Conservation (phyloP, 2,797 vertebrate genomes). For the Gallirallus australis region DNA sequence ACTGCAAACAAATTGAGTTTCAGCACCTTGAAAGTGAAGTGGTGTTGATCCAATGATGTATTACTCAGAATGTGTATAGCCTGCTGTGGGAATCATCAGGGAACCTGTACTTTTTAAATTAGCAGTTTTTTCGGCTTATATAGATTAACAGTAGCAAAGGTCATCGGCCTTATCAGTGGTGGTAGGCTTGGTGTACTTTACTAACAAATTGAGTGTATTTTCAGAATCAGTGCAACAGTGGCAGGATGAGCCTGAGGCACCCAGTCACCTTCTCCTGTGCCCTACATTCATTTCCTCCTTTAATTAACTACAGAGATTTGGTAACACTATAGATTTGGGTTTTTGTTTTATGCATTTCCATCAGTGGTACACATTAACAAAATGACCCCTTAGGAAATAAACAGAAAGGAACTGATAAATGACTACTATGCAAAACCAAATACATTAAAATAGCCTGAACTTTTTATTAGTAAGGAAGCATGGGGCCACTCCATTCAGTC, state of each 20-base stretch:
- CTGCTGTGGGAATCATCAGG: constrained; percentile 13
- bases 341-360: neutral
- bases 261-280: constrained; percentile 21
- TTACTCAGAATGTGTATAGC: neutral
- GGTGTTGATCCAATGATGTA: constrained; percentile 19
- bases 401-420: neutral
- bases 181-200: neutral
- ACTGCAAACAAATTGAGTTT: constrained; percentile 41
- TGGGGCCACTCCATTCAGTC: neutral
- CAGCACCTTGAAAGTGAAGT: constrained; percentile 27
- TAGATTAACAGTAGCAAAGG: constrained; percentile 32
- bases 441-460: neutral
- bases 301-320: neutral
- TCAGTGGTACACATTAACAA: neutral
- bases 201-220: constrained; percentile 24
- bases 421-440: neutral
- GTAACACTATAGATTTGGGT: neutral
- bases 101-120: constrained; percentile 38
- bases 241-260: constrained; percentile 22
- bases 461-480: neutral
- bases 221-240: neutral
- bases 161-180: neutral
- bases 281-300: neutral
- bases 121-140: constrained; percentile 23
- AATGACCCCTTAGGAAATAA: neutral